Evolutionary conservation across 30 jellyfish, hydroid and myxozoan species (phyloP).

Genomic region (Rhopilema esculentum): DNA sequence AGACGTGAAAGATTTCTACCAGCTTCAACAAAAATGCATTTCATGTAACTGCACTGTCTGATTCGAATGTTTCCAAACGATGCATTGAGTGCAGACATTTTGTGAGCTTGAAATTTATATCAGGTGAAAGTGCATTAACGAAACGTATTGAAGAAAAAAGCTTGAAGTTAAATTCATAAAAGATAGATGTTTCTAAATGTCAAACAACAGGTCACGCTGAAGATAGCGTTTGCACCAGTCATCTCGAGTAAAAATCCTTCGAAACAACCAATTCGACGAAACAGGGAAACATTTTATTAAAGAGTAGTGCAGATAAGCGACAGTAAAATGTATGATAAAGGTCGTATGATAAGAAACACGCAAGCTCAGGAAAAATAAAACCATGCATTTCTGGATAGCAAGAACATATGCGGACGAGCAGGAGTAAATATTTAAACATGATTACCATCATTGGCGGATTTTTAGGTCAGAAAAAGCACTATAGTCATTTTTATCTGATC

Average conservation of each 20-base stretch:
- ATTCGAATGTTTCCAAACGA: no score
- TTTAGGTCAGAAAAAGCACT: slow-evolving; percentile 45
- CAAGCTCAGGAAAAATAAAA: background rate
- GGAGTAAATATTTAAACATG: slow-evolving; percentile 36
- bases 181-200: background rate
- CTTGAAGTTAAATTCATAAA: no score
- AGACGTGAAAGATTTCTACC: no score
- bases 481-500: slow-evolving; percentile 33
- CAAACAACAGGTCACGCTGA: background rate
- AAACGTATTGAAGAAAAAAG: background rate
- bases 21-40: no score
- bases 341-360: background rate
- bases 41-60: no score
- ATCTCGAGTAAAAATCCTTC: background rate
- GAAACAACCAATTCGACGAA: slow-evolving; percentile 15
- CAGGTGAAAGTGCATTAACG: background rate
- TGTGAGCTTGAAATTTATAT: background rate
- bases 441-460: slow-evolving; percentile 19
- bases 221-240: background rate
- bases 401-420: slow-evolving; percentile 11
- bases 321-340: slow-evolving; percentile 8
- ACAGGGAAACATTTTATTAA: slow-evolving; percentile 12
- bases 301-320: background rate
- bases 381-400: background rate
- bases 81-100: no score